Percentiles rank a stretch among this genome's conserved stretches.
Conservation (phyloP, 2,888 invertebrate genomes). For the Geophilus truncorum region DNA sequence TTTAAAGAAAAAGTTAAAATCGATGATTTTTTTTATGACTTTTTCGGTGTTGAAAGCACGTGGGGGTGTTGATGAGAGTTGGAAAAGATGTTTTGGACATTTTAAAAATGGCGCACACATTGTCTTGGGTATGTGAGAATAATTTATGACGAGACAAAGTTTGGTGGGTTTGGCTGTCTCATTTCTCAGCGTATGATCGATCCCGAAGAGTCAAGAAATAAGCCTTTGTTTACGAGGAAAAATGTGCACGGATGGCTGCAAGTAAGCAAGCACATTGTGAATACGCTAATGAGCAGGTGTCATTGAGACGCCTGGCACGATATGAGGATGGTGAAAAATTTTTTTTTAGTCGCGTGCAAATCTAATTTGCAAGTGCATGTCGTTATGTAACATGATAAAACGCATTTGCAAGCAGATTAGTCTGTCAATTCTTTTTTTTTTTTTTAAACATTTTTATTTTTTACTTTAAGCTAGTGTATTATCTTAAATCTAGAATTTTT, state of each 20-base stretch:
- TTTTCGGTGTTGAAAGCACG: not conserved
- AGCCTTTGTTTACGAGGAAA: slow-evolving; percentile 12
- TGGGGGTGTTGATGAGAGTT: not conserved
- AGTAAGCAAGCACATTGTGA: not conserved
- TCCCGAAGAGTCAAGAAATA: not conserved
- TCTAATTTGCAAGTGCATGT: slow-evolving; percentile 17
- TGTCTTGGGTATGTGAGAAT: not conserved
- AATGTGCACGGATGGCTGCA: not conserved
- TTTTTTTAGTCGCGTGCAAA: slow-evolving; percentile 11
- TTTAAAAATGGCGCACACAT: not conserved
- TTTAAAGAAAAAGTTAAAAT: no score
- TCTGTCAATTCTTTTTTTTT: not conserved
- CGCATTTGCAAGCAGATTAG: slow-evolving; percentile 16
- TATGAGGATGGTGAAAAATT: not conserved
- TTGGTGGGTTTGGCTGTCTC: not conserved
- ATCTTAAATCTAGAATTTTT: not conserved
- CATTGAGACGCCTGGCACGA: not conserved
- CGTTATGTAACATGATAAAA: slow-evolving; percentile 18
- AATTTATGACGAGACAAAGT: not conserved
- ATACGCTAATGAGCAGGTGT: slow-evolving; percentile 15
- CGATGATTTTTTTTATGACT: no score
- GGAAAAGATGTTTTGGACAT: not conserved
- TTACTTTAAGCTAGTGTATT: not conserved
- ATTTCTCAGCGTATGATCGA: not conserved
- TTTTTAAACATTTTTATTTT: no score